A percentile compares a stretch with the other conserved stretches of the same genome.
These are phyloP conservation scores for Arizona elegans DNA, from an alignment of 2,113 vertebrate genomes.

Conservation along the genomic window DNA sequence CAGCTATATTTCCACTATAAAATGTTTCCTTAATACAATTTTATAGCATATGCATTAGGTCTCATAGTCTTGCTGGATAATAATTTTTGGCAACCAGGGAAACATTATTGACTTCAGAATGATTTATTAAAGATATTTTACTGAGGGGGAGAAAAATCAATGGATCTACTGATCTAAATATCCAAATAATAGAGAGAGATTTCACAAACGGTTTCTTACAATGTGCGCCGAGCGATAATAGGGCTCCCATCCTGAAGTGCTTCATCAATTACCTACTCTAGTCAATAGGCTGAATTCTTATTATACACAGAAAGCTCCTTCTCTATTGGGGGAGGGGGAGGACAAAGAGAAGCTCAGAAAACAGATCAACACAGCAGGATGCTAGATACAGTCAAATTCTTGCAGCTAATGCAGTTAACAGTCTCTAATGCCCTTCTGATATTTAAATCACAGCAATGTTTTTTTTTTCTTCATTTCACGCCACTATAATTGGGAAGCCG, in stretches of 20 bases:
- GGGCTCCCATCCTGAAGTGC: slow-evolving; percentile 25
- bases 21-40: slow-evolving; percentile 25
- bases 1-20: background rate
- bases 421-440: slow-evolving; percentile 24
- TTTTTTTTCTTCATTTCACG: background rate
- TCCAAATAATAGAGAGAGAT: slow-evolving; percentile 53
- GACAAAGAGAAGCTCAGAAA: slow-evolving; percentile 11
- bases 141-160: slow-evolving; percentile 35
- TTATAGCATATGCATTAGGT: background rate
- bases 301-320: slow-evolving; percentile 30
- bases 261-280: slow-evolving; percentile 45
- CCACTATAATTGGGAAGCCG: slow-evolving; percentile 30
- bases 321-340: slow-evolving; percentile 14
- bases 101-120: slow-evolving; percentile 36
- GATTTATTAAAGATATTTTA: slow-evolving; percentile 55
- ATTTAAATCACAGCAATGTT: slow-evolving; percentile 39
- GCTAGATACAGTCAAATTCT: background rate
- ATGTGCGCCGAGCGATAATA: slow-evolving; percentile 40
- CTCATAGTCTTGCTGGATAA: slow-evolving; percentile 26
- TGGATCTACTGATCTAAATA: slow-evolving; percentile 49
- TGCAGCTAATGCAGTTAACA: background rate
- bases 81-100: slow-evolving; percentile 19
- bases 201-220: slow-evolving; percentile 42
- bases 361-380: slow-evolving; percentile 24
- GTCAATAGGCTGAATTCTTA: slow-evolving; percentile 42